Conservation (phyloP, 2,888 invertebrate genomes). For the Coleophora deauratella region DNA sequence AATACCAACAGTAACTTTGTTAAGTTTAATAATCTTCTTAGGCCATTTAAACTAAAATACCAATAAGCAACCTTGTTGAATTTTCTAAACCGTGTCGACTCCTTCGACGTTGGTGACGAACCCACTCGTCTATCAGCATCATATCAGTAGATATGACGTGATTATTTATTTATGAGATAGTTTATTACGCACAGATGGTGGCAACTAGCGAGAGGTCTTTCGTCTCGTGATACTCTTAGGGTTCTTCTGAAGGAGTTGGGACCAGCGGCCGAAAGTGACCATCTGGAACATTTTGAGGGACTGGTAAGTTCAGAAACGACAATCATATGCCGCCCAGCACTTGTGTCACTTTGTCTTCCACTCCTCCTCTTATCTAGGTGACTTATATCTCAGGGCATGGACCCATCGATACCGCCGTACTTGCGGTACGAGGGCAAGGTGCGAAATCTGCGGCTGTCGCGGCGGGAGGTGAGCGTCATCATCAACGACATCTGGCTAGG, state of each 20-base stretch:
- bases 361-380: too few species aligned
- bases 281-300: slow-evolving; percentile 63
- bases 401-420: slow-evolving; percentile 56
- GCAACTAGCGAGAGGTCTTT: slow-evolving; percentile 50
- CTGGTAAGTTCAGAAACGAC: slow-evolving; percentile 37
- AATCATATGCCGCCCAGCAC: too few species aligned
- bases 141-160: too few species aligned
- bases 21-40: too few species aligned
- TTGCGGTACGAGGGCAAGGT: slow-evolving; percentile 58
- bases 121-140: too few species aligned
- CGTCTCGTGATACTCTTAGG: slow-evolving; percentile 52
- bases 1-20: too few species aligned
- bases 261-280: slow-evolving; percentile 59
- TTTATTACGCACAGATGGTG: slow-evolving; percentile 60
- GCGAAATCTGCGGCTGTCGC: slow-evolving; percentile 63
- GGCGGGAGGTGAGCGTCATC: slow-evolving; percentile 61
- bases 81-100: too few species aligned
- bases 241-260: slow-evolving; percentile 64
- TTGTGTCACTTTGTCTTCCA: too few species aligned
- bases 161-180: too few species aligned
- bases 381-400: slow-evolving; percentile 45
- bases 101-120: too few species aligned
- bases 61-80: too few species aligned
- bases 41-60: too few species aligned
- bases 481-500: slow-evolving; percentile 66